These are phyloP conservation scores for Aporrectodea caliginosa DNA, from an alignment of 1,140 invertebrate species.

Conservation along the genomic window DNA sequence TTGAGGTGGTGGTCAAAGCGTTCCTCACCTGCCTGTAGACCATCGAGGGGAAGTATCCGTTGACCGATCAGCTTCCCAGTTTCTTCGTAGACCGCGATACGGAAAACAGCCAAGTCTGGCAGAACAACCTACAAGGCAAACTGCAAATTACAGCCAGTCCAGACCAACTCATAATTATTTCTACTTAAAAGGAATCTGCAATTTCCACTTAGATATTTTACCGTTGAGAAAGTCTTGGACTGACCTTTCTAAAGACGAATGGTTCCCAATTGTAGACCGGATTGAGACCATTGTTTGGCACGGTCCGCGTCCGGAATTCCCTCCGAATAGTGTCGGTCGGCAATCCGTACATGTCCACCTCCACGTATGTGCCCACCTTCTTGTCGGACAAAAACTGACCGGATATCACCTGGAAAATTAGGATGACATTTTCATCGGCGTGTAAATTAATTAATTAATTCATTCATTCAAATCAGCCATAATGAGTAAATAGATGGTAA, in stretches of 20 bases:
- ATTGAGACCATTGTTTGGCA: slow-evolving; percentile 89
- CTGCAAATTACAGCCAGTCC: too few relatives aligned
- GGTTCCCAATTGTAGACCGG: slow-evolving; percentile 96
- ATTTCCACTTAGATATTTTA: too few relatives aligned
- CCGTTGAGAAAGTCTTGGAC: slow-evolving; percentile 20
- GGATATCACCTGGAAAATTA: slow-evolving; percentile 77
- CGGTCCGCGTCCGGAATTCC: slow-evolving; percentile 94
- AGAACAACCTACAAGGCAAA: slow-evolving; percentile 75
- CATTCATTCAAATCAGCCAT: too few relatives aligned
- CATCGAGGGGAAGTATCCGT: slow-evolving; percentile 93
- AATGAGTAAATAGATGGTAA: too few relatives aligned
- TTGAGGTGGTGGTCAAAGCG: too few relatives aligned
- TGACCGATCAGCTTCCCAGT: slow-evolving; percentile 95
- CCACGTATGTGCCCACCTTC: slow-evolving; percentile 97
- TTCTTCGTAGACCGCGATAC: slow-evolving; percentile 99
- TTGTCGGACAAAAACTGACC: slow-evolving; percentile 99
- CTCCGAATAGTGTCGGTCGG: slow-evolving; percentile 98
- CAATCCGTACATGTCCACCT: slow-evolving; percentile 99
- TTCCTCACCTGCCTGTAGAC: slow-evolving; percentile 83
- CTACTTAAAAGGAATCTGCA: too few relatives aligned
- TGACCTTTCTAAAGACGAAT: slow-evolving; percentile 93
- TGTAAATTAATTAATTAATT: too few relatives aligned
- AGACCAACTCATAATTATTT: too few relatives aligned
- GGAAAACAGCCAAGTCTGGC: slow-evolving; percentile 91
- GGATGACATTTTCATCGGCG: not conserved